Conservation (phyloP, 2,797 vertebrate genomes). For the Anguilla marmorata region DNA sequence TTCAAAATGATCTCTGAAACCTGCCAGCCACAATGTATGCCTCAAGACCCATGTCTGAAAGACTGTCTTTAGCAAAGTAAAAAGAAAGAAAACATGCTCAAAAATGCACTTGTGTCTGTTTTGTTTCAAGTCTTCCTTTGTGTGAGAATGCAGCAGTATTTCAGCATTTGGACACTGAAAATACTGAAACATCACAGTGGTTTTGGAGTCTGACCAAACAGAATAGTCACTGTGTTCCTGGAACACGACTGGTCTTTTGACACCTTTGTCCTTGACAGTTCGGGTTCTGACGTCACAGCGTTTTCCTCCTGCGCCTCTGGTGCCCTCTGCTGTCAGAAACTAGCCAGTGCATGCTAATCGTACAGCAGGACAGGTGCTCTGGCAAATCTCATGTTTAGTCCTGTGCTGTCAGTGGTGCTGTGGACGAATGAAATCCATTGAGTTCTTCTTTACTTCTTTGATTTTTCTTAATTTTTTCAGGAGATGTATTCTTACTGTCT, state of each 20-base stretch:
- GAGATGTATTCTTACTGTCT: neutral
- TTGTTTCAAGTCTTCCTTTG: neutral
- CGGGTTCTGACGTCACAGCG: neutral
- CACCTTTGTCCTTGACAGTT: neutral
- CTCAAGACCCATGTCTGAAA: constrained; percentile 5
- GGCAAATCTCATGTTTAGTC: neutral
- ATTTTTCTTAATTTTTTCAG: neutral
- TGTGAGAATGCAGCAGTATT: neutral
- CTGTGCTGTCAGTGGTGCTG: neutral
- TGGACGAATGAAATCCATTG: neutral
- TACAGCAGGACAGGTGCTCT: neutral
- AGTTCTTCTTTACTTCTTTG: constrained; percentile 7
- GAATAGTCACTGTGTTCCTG: neutral
- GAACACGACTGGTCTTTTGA: neutral
- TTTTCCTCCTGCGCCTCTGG: neutral
- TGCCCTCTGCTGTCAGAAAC: neutral
- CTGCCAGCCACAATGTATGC: constrained; percentile 1
- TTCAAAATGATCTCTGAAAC: constrained; percentile 13
- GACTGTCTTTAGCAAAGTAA: constrained; percentile 13
- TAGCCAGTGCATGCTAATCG: neutral
- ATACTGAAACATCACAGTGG: neutral
- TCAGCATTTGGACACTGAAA: no score
- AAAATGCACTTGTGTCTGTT: neutral
- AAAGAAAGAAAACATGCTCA: neutral
- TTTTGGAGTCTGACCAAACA: neutral